Base-by-base conservation (phyloP, 2,797 vertebrate species). In the Cephalopachus bancanus region DNA sequence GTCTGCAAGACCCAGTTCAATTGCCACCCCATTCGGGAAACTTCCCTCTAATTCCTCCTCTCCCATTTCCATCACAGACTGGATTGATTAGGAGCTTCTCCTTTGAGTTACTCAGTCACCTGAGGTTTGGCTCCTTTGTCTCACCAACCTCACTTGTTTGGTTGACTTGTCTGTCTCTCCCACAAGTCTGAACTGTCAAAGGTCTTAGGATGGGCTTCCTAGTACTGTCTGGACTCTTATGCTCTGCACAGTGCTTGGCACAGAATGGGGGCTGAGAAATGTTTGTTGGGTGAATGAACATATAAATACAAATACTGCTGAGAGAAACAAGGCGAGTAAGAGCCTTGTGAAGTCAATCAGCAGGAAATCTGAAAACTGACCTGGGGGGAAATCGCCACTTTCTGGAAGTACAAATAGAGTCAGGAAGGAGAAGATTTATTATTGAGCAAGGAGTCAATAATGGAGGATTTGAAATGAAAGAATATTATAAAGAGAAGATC, bases 401-500 rank as follows among this genome's bases (percentile, higher is more conserved):
- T 30, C 65, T 69, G 57, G 67, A 53, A 22, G 6, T 20, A 10
- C 64, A 85, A 71, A 69, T 24, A 59, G 28, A 76, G 80, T 60
- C 67, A 26, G 65, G 30, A 94, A 26, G 90, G 76, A 65, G 55
- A 55, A 92, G 24, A 89, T 60, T n/a, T 84, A 44, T 44, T 44
- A 44, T 44, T 74, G 55, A 69, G 37, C 75, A 69, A 91, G 62
- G 44, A 85, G 60, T 89, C 69, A 26, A n/a, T 53, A 53, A 76
- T 69, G 37, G 59, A 69, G 57, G 75, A 84, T 92, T 84, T 87
- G 71, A 72, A 79, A 71, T 44, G 83, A 93, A 93, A 57, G 20
- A 44, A 17, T 20, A 30, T 69, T 8, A 74, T 88, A 88, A 88
- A 74, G 65, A 90, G 55, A 78, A 89, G 33, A 67, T 81, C 28